Base-by-base conservation (phyloP, 2,888 invertebrate species). In the Saturnia japonica region DNA sequence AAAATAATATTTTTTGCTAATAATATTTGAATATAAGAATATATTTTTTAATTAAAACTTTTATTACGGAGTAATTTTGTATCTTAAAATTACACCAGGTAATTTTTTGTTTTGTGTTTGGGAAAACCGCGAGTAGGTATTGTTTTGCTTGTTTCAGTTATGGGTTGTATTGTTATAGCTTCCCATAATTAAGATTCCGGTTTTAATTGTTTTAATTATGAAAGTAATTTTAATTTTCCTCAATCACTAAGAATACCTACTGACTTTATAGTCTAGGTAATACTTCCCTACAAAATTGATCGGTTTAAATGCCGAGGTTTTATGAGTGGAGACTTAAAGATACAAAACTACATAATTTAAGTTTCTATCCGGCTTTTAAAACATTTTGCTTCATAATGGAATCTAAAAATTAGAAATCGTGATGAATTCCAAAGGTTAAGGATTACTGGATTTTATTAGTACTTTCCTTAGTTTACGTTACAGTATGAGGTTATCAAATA, bases 161-260 rank as follows among this genome's bases (percentile, higher is more conserved):
- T 64, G 40, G 40, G 7, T 64, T 40, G 64, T 64, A 64, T 64
- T 64, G 64, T 64, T 64, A 3, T 0, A 64, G 19, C 64, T 64
- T 64, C 64, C n/a, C 64, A 64, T 40, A 64, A 19, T 40, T 64
- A 64, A 64, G 64, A 64, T 40, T 64, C n/a, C 34, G n/a, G 40
- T 64, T 40, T n/a, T 64, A 64, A 64, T 40, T 7, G n/a, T n/a
- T n/a, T 19, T 64, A 64, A 64, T 64, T 64, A 64, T 64, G n/a
- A 64, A 64, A 40, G 3, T 19, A 0, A 64, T 19, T 34, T 64
- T 40, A 64, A 64, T 64, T 64, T 64, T 64, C 19, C 40, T 40
- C 8, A 19, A n/a, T 40, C 40, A 40, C 9, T 11, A 40, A 40
- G 6, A 34, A 28, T 62, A 22, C 22, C 54, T 54, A 54, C n/a